Conservation (phyloP, 2,113 vertebrate genomes). For the Stegostoma tigrinum region DNA sequence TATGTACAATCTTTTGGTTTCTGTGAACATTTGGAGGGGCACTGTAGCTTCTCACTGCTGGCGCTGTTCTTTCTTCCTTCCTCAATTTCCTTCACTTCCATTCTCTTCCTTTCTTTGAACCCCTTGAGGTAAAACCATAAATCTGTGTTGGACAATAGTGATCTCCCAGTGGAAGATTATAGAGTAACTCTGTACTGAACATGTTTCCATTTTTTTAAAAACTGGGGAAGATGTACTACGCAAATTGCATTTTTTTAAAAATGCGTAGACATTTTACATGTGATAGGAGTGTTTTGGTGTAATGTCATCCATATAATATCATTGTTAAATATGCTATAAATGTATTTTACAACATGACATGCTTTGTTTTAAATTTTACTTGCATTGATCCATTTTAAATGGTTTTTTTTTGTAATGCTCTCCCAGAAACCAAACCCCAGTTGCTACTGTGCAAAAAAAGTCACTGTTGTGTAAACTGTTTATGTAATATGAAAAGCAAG, state of each 20-base stretch:
- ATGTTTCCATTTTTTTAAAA: not conserved
- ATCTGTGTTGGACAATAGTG: not conserved
- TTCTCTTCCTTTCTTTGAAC: slow-evolving; percentile 4
- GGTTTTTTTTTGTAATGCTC: not conserved
- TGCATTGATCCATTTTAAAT: not conserved
- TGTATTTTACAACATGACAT: not conserved
- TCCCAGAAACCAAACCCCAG: not conserved
- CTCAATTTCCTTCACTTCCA: not conserved
- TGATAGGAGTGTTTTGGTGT: not conserved
- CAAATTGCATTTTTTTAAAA: not conserved
- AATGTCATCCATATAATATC: not conserved
- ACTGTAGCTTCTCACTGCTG: not conserved
- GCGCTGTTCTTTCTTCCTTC: not conserved
- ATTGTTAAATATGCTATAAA: not conserved
- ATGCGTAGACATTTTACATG: not conserved
- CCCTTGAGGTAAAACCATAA: not conserved
- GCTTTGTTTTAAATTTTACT: not conserved
- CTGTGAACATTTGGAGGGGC: not conserved
- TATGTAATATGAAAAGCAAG: not conserved
- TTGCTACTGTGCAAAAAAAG: not conserved
- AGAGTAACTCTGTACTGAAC: not conserved
- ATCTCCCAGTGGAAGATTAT: not conserved
- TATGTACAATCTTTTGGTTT: not conserved
- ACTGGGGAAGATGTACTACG: too few species aligned
- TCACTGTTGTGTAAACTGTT: not conserved